Percentiles rank a stretch among this genome's conserved stretches.
Evolutionary conservation across 2,113 vertebrate genomes (phyloP).

Genomic region (Hippoglossus stenolepis): DNA sequence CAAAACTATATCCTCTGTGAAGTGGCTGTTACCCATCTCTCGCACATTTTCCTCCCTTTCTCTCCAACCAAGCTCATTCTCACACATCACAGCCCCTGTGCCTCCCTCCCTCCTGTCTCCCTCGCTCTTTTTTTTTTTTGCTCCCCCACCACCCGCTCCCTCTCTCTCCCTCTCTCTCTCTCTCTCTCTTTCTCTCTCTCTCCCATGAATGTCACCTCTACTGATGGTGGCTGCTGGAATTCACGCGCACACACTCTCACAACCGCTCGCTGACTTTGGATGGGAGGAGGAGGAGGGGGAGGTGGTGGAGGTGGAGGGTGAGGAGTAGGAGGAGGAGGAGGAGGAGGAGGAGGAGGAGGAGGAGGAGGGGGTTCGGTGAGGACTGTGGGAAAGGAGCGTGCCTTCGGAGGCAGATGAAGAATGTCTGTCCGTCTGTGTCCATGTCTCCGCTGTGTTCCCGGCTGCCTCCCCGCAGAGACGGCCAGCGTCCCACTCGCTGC

Average conservation of each 20-base stretch:
- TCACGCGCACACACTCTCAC: slow-evolving; percentile 74
- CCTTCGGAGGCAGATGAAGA: slow-evolving; percentile 82
- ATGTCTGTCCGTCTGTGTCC: slow-evolving; percentile 77
- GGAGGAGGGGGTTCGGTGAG: slow-evolving; percentile 61
- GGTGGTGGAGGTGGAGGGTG: slow-evolving; percentile 13
- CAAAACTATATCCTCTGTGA: slow-evolving; percentile 52
- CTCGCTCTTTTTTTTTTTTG: slow-evolving; percentile 5
- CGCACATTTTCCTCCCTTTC: slow-evolving; percentile 49
- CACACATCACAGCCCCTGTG: slow-evolving; percentile 60
- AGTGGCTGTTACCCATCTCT: slow-evolving; percentile 60
- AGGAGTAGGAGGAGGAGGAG: slow-evolving; percentile 39
- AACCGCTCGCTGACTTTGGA: slow-evolving; percentile 79
- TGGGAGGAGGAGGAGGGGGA: slow-evolving; percentile 64
- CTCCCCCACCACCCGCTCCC: slow-evolving; percentile 5
- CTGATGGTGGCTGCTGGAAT: slow-evolving; percentile 84
- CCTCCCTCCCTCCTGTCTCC: slow-evolving; percentile 33
- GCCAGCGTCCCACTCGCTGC: slow-evolving; percentile 67
- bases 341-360: slow-evolving; percentile 35
- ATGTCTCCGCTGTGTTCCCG: slow-evolving; percentile 74
- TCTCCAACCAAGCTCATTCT: slow-evolving; percentile 58
- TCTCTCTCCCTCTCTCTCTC: slow-evolving; percentile 28
- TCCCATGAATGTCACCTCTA: slow-evolving; percentile 87
- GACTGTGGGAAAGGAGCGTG: slow-evolving; percentile 79
- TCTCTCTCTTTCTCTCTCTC: slow-evolving; percentile 13
- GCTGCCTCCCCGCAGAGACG: slow-evolving; percentile 65